A percentile compares a stretch with the other conserved stretches of the same genome.
Evolutionary conservation across 1,140 invertebrate species (phyloP).

Genomic region (Zophobas morio): DNA sequence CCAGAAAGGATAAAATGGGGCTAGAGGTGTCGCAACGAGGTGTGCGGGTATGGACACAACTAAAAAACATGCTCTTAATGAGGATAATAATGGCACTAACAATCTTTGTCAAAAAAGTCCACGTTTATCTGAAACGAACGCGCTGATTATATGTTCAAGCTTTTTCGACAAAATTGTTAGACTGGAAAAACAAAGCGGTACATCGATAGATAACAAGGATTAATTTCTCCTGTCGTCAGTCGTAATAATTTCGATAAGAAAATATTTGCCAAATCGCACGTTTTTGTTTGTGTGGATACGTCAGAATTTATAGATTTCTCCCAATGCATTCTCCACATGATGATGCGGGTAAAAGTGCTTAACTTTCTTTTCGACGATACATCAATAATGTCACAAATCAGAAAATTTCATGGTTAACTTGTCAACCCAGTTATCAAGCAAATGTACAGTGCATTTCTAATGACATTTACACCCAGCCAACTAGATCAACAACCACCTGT

Average conservation of each 20-base stretch:
- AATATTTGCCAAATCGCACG: conserved; percentile 9
- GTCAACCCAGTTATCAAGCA: conserved; percentile 9
- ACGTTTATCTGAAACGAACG: too few species aligned
- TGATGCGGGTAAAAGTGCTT: conserved; percentile 33
- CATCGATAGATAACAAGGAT: background rate
- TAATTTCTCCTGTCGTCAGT: background rate
- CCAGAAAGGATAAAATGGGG: background rate
- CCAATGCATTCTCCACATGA: conserved; percentile 44
- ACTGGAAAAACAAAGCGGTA: too few species aligned
- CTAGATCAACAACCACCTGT: background rate
- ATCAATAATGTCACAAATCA: conserved; percentile 38
- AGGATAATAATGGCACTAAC: too few species aligned
- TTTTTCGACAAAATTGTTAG: too few species aligned
- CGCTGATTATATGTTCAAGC: too few species aligned
- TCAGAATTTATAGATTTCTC: conserved; percentile 39
- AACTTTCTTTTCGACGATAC: conserved; percentile 36
- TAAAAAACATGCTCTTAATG: too few species aligned
- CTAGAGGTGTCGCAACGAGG: too few species aligned
- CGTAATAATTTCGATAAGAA: background rate
- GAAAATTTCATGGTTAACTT: conserved; percentile 11
- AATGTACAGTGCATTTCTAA: background rate
- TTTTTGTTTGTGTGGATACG: background rate
- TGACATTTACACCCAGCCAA: background rate
- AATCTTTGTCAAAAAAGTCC: too few species aligned
- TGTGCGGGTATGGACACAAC: too few species aligned